Evolutionary conservation across 2,797 vertebrate genomes (phyloP), one percentile per base, ranked within the genome.

Genomic region (Aulostomus chinensis): DNA sequence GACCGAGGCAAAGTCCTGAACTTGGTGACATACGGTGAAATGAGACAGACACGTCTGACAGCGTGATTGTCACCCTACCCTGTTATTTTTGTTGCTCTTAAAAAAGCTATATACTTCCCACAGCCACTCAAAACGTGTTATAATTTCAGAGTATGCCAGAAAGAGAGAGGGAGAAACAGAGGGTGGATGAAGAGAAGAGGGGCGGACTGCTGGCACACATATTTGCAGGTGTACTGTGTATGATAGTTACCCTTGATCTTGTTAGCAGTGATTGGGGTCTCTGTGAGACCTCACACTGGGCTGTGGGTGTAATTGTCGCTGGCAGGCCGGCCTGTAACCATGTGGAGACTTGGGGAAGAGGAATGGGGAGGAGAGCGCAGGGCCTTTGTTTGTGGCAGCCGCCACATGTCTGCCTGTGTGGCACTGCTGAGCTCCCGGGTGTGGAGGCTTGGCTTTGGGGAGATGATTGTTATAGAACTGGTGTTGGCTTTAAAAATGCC

Each of bases 401-500:
- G 76, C 89, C 89, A 88, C 89, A 89, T 88, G 86, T 86, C 87
- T 84, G 87, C 86, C 83, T 89, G 88, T 90, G 87, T 90, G 85
- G 89, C 86, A 87, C 76, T 57, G 61, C 67, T 42, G 66, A 51
- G 73, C 70, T 81, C 78, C 63, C 60, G 77, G 82, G 78, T 84
- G 76, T 73, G 77, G 79, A 81, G 76, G 65, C 74, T 75, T 82
- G 83, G 86, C 83, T 86, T 88, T 52, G 62, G 77, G 82, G 80
- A 87, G 86, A 89, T 90, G 88, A 92, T 91, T 87, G 88, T 91
- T 91, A 90, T 88, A 89, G 88, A 84, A 73, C 78, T 89, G 78
- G 85, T 84, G 86, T 84, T 90, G 87, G 82, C 85, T 90, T 91
- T 89, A 88, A 90, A 90, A 91, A 89, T 77, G 72, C 73, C 83